Evolutionary conservation across 1,140 invertebrate species (phyloP).

Genomic region (Dysdera silvatica): DNA sequence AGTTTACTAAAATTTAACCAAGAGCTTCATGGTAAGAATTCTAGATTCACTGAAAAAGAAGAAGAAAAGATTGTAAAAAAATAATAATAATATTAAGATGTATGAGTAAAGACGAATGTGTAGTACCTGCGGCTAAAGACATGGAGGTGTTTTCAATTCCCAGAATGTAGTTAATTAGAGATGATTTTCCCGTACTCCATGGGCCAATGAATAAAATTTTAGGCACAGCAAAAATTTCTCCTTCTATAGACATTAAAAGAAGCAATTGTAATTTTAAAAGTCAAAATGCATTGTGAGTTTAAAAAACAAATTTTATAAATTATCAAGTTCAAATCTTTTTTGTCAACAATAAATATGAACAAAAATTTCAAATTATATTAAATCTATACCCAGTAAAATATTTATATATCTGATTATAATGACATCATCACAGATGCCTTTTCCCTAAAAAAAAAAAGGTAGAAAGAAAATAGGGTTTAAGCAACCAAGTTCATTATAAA

Average conservation of each 20-base stretch:
- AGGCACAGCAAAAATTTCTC: constrained; percentile 90
- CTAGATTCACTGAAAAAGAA: not conserved
- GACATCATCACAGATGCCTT: too few relatives aligned
- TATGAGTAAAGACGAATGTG: not conserved
- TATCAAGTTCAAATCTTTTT: not conserved
- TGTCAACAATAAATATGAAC: not conserved
- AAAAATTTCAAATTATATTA: not conserved
- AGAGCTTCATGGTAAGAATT: not conserved
- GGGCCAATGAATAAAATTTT: constrained; percentile 86
- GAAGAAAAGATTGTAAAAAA: not conserved
- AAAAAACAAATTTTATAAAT: not conserved
- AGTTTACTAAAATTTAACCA: not conserved
- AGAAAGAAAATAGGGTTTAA: too few relatives aligned
- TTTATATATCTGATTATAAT: too few relatives aligned
- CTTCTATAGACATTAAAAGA: constrained; percentile 50
- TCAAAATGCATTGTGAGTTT: not conserved
- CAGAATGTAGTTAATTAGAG: constrained; percentile 84
- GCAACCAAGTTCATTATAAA: too few relatives aligned
- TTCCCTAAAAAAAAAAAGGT: too few relatives aligned
- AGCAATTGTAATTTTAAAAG: not conserved
- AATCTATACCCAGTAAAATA: too few relatives aligned
- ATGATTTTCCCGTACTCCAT: constrained; percentile 91
- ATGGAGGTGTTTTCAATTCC: constrained; percentile 62
- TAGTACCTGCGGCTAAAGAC: constrained; percentile 26
- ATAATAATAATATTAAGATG: not conserved